phyloP scores from a whole-genome alignment of 2,888 invertebrate genomes.

The Drosophila demipolita region DNA sequence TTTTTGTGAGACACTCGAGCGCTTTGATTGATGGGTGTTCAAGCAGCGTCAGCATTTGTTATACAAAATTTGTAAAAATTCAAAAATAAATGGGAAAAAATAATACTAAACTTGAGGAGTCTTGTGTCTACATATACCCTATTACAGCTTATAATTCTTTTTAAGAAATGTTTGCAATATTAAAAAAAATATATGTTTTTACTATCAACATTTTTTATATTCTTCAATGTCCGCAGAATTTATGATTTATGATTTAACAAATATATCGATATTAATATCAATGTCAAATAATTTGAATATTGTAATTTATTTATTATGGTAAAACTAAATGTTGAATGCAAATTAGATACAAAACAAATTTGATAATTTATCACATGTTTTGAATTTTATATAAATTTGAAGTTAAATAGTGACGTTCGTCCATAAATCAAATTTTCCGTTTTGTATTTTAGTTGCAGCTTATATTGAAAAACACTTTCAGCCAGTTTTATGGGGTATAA shows the following conservation, averaged over 20 bases:
- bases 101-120: not conserved
- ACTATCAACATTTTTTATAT: not conserved
- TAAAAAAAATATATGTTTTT: not conserved
- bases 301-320: not conserved
- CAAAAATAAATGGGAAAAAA: not conserved
- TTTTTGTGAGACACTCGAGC: constrained; percentile 70
- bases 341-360: not conserved
- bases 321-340: not conserved
- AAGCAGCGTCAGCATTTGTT: constrained; percentile 66
- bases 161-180: not conserved
- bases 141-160: not conserved
- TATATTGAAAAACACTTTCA: not conserved
- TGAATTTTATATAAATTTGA: too few relatives aligned
- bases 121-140: not conserved
- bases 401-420: too few relatives aligned
- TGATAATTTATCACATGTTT: not conserved
- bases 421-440: not conserved
- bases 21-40: constrained; percentile 69
- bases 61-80: constrained; percentile 40
- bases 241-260: not conserved
- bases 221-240: not conserved
- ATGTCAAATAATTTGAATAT: too few relatives aligned
- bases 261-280: not conserved
- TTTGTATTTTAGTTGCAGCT: not conserved
- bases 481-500: constrained; percentile 19